These are phyloP conservation scores for Rafetus swinhoei DNA, from an alignment of 2,113 vertebrate species.

Conservation along the genomic window DNA sequence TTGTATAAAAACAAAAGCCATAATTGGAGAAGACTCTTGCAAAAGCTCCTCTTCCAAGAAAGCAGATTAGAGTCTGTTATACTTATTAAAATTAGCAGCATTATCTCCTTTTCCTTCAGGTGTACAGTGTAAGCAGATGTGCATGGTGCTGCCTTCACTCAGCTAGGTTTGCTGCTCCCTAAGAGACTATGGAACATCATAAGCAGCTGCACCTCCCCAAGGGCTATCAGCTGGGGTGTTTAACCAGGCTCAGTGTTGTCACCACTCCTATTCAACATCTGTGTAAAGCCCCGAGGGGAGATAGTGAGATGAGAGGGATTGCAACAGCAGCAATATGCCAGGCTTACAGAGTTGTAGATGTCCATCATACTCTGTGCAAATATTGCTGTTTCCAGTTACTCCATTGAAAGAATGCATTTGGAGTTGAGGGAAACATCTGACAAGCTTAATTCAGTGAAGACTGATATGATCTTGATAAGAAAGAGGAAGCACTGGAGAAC, in stretches of 20 bases:
- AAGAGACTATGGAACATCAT: neutral
- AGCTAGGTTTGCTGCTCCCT: neutral
- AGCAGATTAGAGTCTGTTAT: neutral
- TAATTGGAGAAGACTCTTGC: slow-evolving; percentile 9
- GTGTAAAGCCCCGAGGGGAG: fast-evolving
- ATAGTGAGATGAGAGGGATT: fast-evolving
- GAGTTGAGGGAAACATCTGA: neutral
- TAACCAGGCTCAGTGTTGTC: neutral
- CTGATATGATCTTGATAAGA: slow-evolving; percentile 1
- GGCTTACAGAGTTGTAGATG: neutral
- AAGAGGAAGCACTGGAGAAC: neutral
- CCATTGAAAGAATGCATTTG: neutral
- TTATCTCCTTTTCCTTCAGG: neutral
- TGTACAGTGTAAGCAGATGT: slow-evolving; percentile 14
- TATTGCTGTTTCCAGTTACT: fast-evolving
- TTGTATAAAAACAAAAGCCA: slow-evolving; percentile 15
- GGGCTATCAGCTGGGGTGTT: neutral
- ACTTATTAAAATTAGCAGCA: slow-evolving; percentile 19
- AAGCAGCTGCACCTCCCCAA: neutral
- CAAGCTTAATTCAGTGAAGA: slow-evolving; percentile 8
- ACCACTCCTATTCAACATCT: neutral
- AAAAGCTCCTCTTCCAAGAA: slow-evolving; percentile 39
- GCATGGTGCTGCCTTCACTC: neutral
- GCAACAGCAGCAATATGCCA: fast-evolving
- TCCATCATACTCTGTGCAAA: neutral